phyloP scores from a whole-genome alignment of 2,888 invertebrate species.

The Cephus pygmeus region DNA sequence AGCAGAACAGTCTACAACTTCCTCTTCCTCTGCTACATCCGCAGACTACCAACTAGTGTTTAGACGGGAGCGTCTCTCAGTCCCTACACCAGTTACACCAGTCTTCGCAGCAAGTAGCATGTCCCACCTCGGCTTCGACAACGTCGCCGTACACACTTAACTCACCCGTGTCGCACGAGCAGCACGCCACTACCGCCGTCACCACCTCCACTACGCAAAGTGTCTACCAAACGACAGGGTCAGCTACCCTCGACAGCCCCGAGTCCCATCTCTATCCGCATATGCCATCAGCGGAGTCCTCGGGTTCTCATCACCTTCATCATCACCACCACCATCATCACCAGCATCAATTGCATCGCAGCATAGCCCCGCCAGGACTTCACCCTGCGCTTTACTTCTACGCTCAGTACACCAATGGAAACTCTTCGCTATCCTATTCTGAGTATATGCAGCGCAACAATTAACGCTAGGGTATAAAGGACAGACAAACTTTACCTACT shows the following conservation, averaged over 20 bases:
- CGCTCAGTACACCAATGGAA: conserved; percentile 62
- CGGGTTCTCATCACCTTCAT: conserved; percentile 33
- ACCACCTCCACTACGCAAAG: conserved; percentile 48
- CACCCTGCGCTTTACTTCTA: conserved; percentile 63
- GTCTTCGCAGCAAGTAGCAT: conserved; percentile 52
- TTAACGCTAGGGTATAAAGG: conserved; percentile 22
- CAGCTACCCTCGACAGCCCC: conserved; percentile 27
- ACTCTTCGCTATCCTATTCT: conserved; percentile 57
- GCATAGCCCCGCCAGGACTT: conserved; percentile 57
- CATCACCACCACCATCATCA: conserved; percentile 44
- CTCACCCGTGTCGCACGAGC: conserved; percentile 36
- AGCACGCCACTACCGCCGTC: conserved; percentile 30
- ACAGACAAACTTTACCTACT: background rate
- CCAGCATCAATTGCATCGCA: conserved; percentile 45
- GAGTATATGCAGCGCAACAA: conserved; percentile 63
- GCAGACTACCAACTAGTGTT: conserved; percentile 65
- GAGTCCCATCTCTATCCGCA: conserved; percentile 50
- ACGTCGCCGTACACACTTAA: conserved; percentile 52
- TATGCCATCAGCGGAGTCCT: conserved; percentile 42
- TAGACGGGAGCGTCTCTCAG: conserved; percentile 56
- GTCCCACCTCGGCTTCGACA: conserved; percentile 49
- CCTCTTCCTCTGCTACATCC: conserved; percentile 64
- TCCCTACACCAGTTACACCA: conserved; percentile 39
- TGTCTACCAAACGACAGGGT: conserved; percentile 58
- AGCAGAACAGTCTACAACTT: conserved; percentile 63